Evolutionary conservation across 2,113 vertebrate species (phyloP).

Genomic region (Vulpes ferrilata): DNA sequence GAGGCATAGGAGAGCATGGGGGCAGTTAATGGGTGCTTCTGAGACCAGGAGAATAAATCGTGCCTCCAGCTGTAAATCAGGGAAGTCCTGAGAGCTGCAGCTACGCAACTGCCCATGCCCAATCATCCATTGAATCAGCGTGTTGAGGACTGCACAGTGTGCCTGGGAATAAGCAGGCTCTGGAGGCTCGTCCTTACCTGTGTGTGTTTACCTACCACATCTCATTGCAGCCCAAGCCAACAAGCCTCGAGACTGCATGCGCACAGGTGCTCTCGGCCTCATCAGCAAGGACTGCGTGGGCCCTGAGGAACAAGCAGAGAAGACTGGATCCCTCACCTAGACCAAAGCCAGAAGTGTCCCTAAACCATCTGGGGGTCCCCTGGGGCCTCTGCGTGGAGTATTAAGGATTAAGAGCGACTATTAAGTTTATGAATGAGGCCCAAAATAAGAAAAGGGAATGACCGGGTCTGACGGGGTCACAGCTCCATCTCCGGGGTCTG

Average conservation of each 20-base stretch:
- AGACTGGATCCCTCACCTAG: neutral
- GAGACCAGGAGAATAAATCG: neutral
- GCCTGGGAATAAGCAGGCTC: neutral
- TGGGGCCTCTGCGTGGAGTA: neutral
- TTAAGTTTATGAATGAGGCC: neutral
- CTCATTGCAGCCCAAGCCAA: neutral
- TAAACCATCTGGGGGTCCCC: neutral
- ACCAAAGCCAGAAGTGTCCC: neutral
- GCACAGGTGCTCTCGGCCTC: neutral
- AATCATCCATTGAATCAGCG: neutral
- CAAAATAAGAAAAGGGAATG: neutral
- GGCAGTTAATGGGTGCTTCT: neutral
- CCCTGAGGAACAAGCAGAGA: fast-evolving
- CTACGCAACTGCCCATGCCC: neutral
- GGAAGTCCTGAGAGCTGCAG: neutral
- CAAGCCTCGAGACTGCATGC: no score
- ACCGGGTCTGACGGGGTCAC: neutral
- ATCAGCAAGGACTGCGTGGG: fast-evolving
- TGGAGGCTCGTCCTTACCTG: neutral
- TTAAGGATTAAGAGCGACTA: neutral
- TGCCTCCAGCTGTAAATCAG: neutral
- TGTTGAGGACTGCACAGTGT: neutral
- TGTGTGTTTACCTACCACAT: neutral
- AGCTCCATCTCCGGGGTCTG: neutral
- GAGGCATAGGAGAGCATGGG: no score